These are phyloP conservation scores for Neria commutata DNA, from an alignment of 2,888 invertebrate genomes.

Conservation along the genomic window DNA sequence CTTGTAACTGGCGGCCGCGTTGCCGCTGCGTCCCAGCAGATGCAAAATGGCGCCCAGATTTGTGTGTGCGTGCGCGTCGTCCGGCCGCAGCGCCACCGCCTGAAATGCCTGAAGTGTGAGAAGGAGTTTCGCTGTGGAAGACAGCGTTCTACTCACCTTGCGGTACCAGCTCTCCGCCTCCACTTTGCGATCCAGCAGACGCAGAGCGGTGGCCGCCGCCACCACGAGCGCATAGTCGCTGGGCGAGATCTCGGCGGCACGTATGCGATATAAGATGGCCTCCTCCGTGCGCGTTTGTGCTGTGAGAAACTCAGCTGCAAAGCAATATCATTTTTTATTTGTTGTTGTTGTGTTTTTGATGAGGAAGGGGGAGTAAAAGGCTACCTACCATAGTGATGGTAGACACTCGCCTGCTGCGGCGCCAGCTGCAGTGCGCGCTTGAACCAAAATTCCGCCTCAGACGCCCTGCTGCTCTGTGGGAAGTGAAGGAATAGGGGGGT, in stretches of 20 bases:
- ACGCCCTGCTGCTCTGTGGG: constrained; percentile 74
- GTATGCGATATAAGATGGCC: constrained; percentile 79
- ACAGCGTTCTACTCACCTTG: constrained; percentile 65
- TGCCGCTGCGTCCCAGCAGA: constrained; percentile 85
- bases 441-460: constrained; percentile 90
- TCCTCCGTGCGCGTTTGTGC: constrained; percentile 80
- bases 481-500: not conserved
- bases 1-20: constrained; percentile 86
- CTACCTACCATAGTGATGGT: constrained; percentile 86
- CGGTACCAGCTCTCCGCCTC: constrained; percentile 90
- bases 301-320: constrained; percentile 84
- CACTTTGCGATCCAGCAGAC: constrained; percentile 79
- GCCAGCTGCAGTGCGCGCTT: constrained; percentile 82
- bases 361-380: not conserved
- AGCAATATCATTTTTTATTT: constrained; percentile 12
- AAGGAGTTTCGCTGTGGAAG: not conserved
- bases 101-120: constrained; percentile 26
- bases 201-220: constrained; percentile 85
- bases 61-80: constrained; percentile 90
- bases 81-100: constrained; percentile 63
- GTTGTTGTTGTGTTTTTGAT: no score
- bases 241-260: constrained; percentile 79
- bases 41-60: constrained; percentile 95
- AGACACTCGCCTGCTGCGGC: constrained; percentile 81
- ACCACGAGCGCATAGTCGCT: constrained; percentile 83